These are phyloP conservation scores for Lepidostoma basale DNA, from an alignment of 1,140 invertebrate genomes.

Conservation along the genomic window DNA sequence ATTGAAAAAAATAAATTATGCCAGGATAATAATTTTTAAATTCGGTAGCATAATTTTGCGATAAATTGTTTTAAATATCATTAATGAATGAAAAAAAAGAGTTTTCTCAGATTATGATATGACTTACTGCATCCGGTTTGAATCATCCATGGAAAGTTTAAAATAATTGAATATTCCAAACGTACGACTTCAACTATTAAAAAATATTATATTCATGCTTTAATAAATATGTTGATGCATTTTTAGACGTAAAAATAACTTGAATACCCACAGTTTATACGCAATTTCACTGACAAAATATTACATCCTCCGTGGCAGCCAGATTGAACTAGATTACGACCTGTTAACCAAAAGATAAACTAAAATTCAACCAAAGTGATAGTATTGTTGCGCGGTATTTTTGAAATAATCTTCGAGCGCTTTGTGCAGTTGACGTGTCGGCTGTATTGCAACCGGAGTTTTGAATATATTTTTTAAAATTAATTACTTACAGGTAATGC, in stretches of 20 bases:
- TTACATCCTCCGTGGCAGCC: slow-evolving; percentile 29
- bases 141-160: slow-evolving; percentile 26
- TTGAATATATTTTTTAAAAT: too few relatives aligned
- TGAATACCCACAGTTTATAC: slow-evolving; percentile 12
- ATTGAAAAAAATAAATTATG: not conserved
- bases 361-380: slow-evolving; percentile 21
- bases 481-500: too few relatives aligned
- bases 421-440: not conserved
- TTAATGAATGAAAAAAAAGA: not conserved
- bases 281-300: slow-evolving; percentile 9
- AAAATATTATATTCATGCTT: slow-evolving; percentile 2
- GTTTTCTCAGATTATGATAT: slow-evolving; percentile 19
- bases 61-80: not conserved
- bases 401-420: slow-evolving; percentile 1
- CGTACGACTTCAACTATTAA: slow-evolving; percentile 4
- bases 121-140: slow-evolving; percentile 24
- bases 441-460: too few relatives aligned
- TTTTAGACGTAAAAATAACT: not conserved
- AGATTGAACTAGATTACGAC: slow-evolving; percentile 6
- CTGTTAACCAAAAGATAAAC: slow-evolving; percentile 25
- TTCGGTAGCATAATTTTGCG: not conserved
- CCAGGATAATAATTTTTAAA: not conserved
- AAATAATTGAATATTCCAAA: slow-evolving; percentile 19
- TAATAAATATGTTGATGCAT: not conserved
- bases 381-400: slow-evolving; percentile 37